Percentiles rank a stretch among this genome's conserved stretches.
phyloP scores from a whole-genome alignment of 2,888 invertebrate genomes.

The Drosophila lacicola region DNA sequence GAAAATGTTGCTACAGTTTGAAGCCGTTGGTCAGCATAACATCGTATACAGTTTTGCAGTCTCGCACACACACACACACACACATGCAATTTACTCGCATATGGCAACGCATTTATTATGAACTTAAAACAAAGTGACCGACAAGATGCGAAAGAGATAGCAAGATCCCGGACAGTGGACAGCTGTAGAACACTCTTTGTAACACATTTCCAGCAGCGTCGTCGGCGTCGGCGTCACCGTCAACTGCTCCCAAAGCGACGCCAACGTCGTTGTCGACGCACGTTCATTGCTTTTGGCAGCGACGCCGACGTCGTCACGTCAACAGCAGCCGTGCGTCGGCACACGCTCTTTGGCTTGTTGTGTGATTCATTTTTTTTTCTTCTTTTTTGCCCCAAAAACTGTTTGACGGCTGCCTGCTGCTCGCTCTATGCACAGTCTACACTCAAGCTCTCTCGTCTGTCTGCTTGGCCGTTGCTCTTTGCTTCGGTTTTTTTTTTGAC shows the following conservation, averaged over 20 bases:
- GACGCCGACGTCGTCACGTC: constrained; percentile 32
- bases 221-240: not conserved
- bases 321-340: constrained; percentile 22
- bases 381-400: constrained; percentile 31
- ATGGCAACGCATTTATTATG: constrained; percentile 54
- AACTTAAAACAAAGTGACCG: constrained; percentile 47
- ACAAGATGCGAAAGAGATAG: constrained; percentile 15
- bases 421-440: constrained; percentile 21
- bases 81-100: constrained; percentile 17
- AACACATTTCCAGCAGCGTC: constrained; percentile 38
- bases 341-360: constrained; percentile 34
- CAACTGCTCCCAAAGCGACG: not conserved
- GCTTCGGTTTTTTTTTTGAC: constrained; percentile 49
- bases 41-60: constrained; percentile 40
- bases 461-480: constrained; percentile 50
- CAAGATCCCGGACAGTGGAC: constrained; percentile 7
- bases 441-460: constrained; percentile 15
- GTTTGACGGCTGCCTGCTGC: constrained; percentile 31
- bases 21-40: constrained; percentile 35
- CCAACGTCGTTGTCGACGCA: not conserved
- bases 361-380: constrained; percentile 31
- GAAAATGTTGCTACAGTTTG: constrained; percentile 33
- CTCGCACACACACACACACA: constrained; percentile 12
- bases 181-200: constrained; percentile 42
- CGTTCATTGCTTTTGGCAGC: constrained; percentile 2